Evolutionary conservation across 2,797 vertebrate species (phyloP).

Genomic region (Cichlasoma orientale): DNA sequence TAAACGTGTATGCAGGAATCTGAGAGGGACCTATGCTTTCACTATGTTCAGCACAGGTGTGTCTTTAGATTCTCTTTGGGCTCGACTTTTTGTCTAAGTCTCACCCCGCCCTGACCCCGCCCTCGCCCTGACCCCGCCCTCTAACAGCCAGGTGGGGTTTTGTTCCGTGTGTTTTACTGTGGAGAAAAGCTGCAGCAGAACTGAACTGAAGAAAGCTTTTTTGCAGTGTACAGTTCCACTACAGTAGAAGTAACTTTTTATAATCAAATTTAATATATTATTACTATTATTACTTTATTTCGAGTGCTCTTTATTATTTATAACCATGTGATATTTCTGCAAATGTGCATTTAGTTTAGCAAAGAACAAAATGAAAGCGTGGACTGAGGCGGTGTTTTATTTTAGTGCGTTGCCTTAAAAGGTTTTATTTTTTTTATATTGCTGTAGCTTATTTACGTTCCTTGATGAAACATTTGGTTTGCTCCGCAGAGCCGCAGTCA

Average conservation of each 20-base stretch:
- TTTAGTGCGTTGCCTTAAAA: slow-evolving; percentile 45
- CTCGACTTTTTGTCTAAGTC: too few relatives aligned
- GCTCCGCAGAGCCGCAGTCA: slow-evolving; percentile 36
- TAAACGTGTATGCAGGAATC: background rate
- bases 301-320: slow-evolving; percentile 87
- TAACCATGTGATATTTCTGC: slow-evolving; percentile 80
- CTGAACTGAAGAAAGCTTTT: slow-evolving; percentile 62
- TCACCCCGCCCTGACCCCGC: background rate
- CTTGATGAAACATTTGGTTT: background rate
- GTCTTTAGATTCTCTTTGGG: background rate
- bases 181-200: slow-evolving; percentile 65
- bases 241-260: slow-evolving; percentile 83
- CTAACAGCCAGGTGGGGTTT: background rate
- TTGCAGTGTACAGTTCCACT: slow-evolving; percentile 85
- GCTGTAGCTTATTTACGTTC: slow-evolving; percentile 22
- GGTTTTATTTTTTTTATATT: slow-evolving; percentile 11
- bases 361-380: slow-evolving; percentile 54
- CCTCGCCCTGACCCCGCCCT: background rate
- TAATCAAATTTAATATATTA: slow-evolving; percentile 94
- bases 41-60: background rate
- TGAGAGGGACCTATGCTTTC: background rate
- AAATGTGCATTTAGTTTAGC: slow-evolving; percentile 79
- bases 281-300: slow-evolving; percentile 73
- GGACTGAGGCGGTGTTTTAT: slow-evolving; percentile 33
- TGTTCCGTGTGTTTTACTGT: slow-evolving; percentile 35